Evolutionary conservation across 2,797 vertebrate genomes (phyloP).

Genomic region (Potorous gilbertii): DNA sequence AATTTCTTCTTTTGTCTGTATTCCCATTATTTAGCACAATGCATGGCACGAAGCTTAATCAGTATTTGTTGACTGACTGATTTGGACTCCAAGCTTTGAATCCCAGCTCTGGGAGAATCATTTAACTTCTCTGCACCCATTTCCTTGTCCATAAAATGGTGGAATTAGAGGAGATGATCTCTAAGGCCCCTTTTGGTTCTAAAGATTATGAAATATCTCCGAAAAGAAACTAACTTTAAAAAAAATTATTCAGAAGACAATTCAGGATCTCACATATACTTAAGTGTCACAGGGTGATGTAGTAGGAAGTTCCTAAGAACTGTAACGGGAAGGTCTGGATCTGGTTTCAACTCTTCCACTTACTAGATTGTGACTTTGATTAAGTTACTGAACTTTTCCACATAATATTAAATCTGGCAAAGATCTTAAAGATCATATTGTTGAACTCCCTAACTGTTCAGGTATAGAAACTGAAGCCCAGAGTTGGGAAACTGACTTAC

Average conservation of each 20-base stretch:
- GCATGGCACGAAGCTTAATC: not conserved
- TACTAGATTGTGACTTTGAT: not conserved
- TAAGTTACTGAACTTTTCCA: not conserved
- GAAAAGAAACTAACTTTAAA: not conserved
- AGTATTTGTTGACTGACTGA: not conserved
- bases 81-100: not conserved
- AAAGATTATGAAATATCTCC: not conserved
- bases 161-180: not conserved
- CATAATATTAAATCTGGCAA: not conserved
- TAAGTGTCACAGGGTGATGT: not conserved
- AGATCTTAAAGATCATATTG: not conserved
- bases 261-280: not conserved
- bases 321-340: not conserved
- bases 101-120: not conserved
- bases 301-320: not conserved
- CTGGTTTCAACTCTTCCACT: not conserved
- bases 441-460: not conserved
- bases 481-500: not conserved
- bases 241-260: not conserved
- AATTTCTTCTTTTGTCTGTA: not conserved
- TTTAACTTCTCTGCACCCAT: slow-evolving; percentile 8
- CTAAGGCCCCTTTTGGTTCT: not conserved
- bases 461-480: not conserved
- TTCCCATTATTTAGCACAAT: not conserved
- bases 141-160: slow-evolving; percentile 22